These are phyloP conservation scores for Lucinisca nassula DNA, from an alignment of 2,888 invertebrate species.

Conservation along the genomic window DNA sequence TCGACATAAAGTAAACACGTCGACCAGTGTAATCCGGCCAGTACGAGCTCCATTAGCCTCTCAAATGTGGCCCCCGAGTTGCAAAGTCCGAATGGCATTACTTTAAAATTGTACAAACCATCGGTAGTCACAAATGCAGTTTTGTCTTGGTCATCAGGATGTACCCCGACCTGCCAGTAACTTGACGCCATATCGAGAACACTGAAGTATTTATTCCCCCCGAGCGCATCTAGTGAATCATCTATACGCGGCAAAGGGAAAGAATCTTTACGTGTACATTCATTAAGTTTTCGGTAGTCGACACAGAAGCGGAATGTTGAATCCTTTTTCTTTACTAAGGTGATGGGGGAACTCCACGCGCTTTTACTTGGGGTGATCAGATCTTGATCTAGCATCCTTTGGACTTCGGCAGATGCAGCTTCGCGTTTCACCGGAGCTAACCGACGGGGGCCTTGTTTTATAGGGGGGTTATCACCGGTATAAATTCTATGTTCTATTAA, in stretches of 20 bases:
- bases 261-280: background rate
- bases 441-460: background rate
- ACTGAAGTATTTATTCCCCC: no score
- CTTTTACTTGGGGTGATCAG: no score
- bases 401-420: no score
- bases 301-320: no score
- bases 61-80: slow-evolving; percentile 52
- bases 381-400: no score
- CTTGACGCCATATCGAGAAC: no score
- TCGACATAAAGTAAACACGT: slow-evolving; percentile 51
- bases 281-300: no score
- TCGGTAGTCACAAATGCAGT: background rate
- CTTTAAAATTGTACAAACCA: slow-evolving; percentile 1
- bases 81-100: background rate
- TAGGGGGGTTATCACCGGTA: background rate
- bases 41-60: slow-evolving; percentile 63
- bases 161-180: no score
- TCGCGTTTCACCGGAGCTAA: background rate
- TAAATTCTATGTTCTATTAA: background rate
- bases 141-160: background rate
- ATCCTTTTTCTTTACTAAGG: no score
- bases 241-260: background rate
- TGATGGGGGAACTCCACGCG: no score
- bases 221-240: no score
- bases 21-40: slow-evolving; percentile 47